Evolutionary conservation across 2,888 invertebrate genomes (phyloP), one percentile per base, ranked within the genome.

Genomic region (Dastarcus helophoroides): DNA sequence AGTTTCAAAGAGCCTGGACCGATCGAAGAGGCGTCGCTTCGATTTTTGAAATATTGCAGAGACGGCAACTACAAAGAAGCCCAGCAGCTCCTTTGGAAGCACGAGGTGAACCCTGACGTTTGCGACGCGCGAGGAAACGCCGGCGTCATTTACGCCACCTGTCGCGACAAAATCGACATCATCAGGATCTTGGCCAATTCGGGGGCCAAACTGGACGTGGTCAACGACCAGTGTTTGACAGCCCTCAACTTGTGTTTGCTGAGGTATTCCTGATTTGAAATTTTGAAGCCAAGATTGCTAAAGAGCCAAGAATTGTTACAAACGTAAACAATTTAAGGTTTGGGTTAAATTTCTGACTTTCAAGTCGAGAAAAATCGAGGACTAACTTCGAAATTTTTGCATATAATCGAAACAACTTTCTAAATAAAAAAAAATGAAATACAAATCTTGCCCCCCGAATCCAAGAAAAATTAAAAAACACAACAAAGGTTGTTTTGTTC

Each of bases 201-300:
- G 25, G 71, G 71, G 1, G 69, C 67, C 2, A 56, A 63, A 22
- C 41, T 71, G 2, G 60, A 73, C 40, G 51, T 52, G 22, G 57
- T 51, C 27, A 73, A 72, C 40, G 73, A 73, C 38, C 66, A 67
- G 22, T 68, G 71, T 31, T 59, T 68, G 39, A 68, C 69, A 3
- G 62, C 72, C 2, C 55, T 72, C 3, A 58, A 54, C 7, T 41
- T 68, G 3, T 58, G 62, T 21, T 41, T 71, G 3, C 41, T 68
- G 23, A 51, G 60, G 32, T 35, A 19, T n/a, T n/a, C n/a, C n/a
- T n/a, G n/a, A n/a, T n/a, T n/a, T n/a, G n/a, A n/a, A n/a, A n/a
- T n/a, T n/a, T n/a, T n/a, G n/a, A n/a, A n/a, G n/a, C n/a, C n/a
- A n/a, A n/a, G n/a, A n/a, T n/a, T n/a, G n/a, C n/a, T n/a, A n/a